Percentiles rank a stretch among this genome's conserved stretches.
These are phyloP conservation scores for Gambelia wislizenii DNA, from an alignment of 2,797 vertebrate species.

Conservation along the genomic window DNA sequence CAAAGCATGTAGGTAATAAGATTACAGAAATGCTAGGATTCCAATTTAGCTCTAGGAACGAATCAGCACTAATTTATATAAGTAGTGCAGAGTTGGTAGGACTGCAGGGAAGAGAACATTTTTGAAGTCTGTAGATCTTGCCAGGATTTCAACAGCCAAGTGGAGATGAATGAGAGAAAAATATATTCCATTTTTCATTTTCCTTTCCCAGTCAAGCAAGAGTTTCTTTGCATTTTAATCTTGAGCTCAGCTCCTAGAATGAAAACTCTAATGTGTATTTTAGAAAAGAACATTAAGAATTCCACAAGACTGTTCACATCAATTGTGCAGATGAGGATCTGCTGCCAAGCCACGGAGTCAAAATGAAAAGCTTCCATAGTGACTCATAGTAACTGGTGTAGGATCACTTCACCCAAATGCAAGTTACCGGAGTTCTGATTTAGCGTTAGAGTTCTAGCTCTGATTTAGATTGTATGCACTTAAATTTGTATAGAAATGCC, in stretches of 20 bases:
- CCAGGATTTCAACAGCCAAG: background rate
- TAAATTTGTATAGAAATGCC: background rate
- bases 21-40: background rate
- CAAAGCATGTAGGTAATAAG: background rate
- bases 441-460: background rate
- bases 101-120: background rate
- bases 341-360: background rate
- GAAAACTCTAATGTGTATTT: background rate
- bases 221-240: background rate
- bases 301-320: background rate
- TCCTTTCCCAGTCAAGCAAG: background rate
- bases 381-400: background rate
- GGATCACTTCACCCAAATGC: background rate
- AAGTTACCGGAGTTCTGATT: background rate
- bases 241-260: background rate
- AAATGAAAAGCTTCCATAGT: background rate
- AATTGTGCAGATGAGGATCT: background rate
- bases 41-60: background rate
- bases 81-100: background rate
- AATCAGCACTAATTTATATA: background rate
- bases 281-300: slow-evolving; percentile 1
- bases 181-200: background rate
- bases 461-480: background rate
- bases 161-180: background rate
- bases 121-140: background rate